Base-by-base conservation (phyloP, 2,888 invertebrate species). In the Itoplectis maculator region DNA sequence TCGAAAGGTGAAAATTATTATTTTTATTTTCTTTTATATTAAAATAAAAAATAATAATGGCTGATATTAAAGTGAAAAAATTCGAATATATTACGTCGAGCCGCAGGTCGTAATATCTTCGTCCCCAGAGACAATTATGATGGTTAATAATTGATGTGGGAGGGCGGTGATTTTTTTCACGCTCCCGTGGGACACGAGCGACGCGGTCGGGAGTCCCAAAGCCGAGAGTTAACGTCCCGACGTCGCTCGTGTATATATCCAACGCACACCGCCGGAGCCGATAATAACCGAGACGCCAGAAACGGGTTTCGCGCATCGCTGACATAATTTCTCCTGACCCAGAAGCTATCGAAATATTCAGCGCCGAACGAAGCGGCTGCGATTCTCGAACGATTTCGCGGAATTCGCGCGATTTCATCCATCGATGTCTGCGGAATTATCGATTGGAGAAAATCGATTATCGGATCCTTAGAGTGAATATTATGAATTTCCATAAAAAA, bases 241-340 rank as follows among this genome's bases (percentile, higher is more conserved):
- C 56, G 20, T 40, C 45, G 15, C 45, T 35, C 20, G 29, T 45
- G 23, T 9, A 70, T 54, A 45, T 9, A 70, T 54, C 40, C 56
- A n/a, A 18, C 29, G 29, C 11, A n/a, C n/a, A n/a, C n/a, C n/a
- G 18, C 15, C 11, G 59, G 35, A 59, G 54, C 65, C 29, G 51
- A 74, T 59, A 65, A 68, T 73, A 84, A 87, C 84, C 86, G 85
- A 88, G 15, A 35, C 2, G 29, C n/a, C n/a, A 37, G 37, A 86
- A 86, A 88, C 76, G 84, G 85, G 88, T 90, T 89, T 87, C n/a
- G 88, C 89, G 87, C 88, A 85, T 79, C 72, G 86, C 84, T 90
- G 89, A 89, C 90, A 89, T 88, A 86, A 90, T 90, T 89, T 89
- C 89, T 87, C 84, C 85, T 87, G 90, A 87, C 89, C 90, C 84